Conservation (phyloP, 1,140 invertebrate species). For the Musca vetustissima region DNA sequence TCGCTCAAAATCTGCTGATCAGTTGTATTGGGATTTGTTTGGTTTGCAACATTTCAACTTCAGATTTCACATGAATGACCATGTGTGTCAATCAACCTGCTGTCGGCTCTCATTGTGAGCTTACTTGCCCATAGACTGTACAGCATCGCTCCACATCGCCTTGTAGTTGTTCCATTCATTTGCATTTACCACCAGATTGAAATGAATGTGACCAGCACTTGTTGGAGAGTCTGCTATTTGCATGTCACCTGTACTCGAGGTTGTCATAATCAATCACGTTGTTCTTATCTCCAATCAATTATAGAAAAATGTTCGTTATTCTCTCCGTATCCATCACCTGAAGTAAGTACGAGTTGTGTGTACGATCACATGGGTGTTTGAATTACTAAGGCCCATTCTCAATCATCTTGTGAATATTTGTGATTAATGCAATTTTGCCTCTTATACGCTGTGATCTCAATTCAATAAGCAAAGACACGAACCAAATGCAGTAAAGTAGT, state of each 20-base stretch:
- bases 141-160: too few relatives aligned
- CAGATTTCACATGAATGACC: slow-evolving; percentile 15
- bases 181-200: too few relatives aligned
- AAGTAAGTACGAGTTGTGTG: neutral
- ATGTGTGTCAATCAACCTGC: slow-evolving; percentile 21
- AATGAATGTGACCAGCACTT: too few relatives aligned
- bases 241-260: slow-evolving; percentile 19
- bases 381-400: neutral
- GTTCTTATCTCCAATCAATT: slow-evolving; percentile 20
- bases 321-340: neutral
- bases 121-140: too few relatives aligned
- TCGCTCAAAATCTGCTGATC: slow-evolving; percentile 13
- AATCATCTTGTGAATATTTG: neutral
- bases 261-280: slow-evolving; percentile 23
- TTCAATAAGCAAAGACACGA: neutral
- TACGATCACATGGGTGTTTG: neutral
- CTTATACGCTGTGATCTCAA: neutral
- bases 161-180: too few relatives aligned
- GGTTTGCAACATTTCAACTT: slow-evolving; percentile 15
- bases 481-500: neutral
- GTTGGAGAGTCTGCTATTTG: too few relatives aligned
- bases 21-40: slow-evolving; percentile 6
- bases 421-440: neutral
- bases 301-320: neutral
- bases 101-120: neutral